Conservation (phyloP, 2,797 vertebrate species). For the Bovichtus variegatus region DNA sequence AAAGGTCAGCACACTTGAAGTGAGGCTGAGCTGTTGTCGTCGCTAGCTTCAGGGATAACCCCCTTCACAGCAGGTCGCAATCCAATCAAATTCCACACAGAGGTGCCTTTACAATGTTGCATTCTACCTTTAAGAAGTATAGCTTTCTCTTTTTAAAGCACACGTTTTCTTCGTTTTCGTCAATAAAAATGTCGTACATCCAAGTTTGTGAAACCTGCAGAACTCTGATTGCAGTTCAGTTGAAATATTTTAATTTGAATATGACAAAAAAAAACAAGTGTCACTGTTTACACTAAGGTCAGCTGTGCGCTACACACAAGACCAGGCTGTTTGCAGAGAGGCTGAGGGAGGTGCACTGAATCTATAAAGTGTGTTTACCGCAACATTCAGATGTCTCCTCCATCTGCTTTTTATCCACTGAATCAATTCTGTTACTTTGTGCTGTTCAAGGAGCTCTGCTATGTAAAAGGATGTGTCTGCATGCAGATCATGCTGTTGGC, state of each 20-base stretch:
- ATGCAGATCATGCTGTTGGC: slow-evolving; percentile 54
- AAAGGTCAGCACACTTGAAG: no score
- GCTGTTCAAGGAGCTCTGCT: slow-evolving; percentile 53
- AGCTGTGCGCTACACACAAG: slow-evolving; percentile 18
- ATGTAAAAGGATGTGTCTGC: slow-evolving; percentile 63
- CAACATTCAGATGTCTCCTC: slow-evolving; percentile 59
- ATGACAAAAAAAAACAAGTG: neutral
- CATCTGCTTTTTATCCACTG: slow-evolving; percentile 70
- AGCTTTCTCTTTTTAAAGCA: neutral
- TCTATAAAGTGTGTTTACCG: slow-evolving; percentile 68
- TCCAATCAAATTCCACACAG: neutral
- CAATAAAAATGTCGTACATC: neutral
- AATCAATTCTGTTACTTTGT: slow-evolving; percentile 68
- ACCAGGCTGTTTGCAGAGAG: slow-evolving; percentile 22
- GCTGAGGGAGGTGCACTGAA: slow-evolving; percentile 39
- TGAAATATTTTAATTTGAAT: slow-evolving; percentile 1
- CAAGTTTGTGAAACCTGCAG: neutral
- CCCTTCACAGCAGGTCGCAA: neutral
- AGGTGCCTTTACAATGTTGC: neutral
- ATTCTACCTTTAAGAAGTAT: neutral
- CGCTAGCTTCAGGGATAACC: no score
- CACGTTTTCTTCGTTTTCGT: neutral
- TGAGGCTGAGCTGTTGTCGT: no score
- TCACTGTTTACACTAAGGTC: slow-evolving; percentile 36
- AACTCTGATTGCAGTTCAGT: neutral